Base-by-base conservation (phyloP, 2,888 invertebrate genomes). In the Gymnoscelis rufifasciata region DNA sequence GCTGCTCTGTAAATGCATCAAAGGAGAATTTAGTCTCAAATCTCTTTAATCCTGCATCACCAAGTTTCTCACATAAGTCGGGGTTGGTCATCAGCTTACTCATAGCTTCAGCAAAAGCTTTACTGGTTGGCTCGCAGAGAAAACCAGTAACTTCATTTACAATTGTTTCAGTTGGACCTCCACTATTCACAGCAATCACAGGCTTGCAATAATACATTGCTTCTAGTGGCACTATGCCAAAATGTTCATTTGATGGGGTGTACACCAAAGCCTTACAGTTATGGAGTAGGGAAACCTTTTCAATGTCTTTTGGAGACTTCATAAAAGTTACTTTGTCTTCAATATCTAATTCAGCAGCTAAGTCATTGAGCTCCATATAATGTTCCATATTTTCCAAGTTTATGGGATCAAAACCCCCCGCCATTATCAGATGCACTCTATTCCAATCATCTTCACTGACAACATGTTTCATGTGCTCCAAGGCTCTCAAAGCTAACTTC, bases 181-280 rank as follows among this genome's bases (percentile, higher is more conserved):
- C 99, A 65, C 95, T 96, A 66, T 96, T 95, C 0, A 96, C 94
- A 0, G 99, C 99, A 57, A 99, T 93, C 0, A 99, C 98, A 3
- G 99, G 98, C 67, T 96, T 95, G 2, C 91, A 90, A 72, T 93
- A 92, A 71, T 96, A 96, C 99, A 99, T 99, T 0, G 98, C 98
- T 89, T 99, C 99, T 42, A 99, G 88, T 0, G 99, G 99, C 6
- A 99, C 99, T 64, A 99, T 99, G 3, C 99, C 99, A 88, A 99
- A 99, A 84, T 99, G 99, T 78, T 99, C 99, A 73, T 95, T 95
- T 1, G 94, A 92, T 1, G 99, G 99, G 5, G 99, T 99, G 71
- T 99, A 99, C 13, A 99, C 71, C 12, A 99, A 83, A 54, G 95
- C 94, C 43, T 92, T 90, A 59, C 95, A 93, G 45, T 92, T 83